phyloP scores from a whole-genome alignment of 2,797 vertebrate genomes.

The Thamnophis elegans region DNA sequence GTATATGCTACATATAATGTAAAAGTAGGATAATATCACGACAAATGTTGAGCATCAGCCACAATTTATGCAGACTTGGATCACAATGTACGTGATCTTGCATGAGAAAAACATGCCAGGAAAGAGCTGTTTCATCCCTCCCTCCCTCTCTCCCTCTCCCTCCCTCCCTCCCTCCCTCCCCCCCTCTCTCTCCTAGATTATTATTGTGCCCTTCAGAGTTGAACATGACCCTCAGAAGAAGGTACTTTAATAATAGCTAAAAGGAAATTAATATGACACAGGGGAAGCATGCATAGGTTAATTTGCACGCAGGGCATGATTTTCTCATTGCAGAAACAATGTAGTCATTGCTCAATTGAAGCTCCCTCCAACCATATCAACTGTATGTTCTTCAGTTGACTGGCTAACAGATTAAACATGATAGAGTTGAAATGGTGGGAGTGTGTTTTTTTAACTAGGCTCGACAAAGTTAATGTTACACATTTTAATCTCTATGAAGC shows the following conservation, averaged over 20 bases:
- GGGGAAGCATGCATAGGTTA: conserved; percentile 13
- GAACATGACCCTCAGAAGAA: not conserved
- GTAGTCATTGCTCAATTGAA: not conserved
- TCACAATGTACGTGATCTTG: not conserved
- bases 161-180: too few relatives aligned
- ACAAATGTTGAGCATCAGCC: not conserved
- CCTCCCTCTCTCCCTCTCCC: not conserved
- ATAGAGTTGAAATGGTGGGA: conserved; percentile 2
- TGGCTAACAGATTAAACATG: conserved; percentile 30
- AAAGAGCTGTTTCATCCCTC: not conserved
- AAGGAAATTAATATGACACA: not conserved
- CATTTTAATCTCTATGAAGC: not conserved
- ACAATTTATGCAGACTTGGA: not conserved
- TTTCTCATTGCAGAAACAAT: not conserved
- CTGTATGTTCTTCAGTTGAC: not conserved
- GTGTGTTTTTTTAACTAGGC: not conserved
- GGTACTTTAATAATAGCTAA: not conserved
- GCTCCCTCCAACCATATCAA: not conserved
- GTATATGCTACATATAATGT: not conserved
- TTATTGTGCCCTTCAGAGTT: not conserved
- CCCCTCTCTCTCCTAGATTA: not conserved
- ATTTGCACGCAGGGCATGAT: conserved; percentile 3
- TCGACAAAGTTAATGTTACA: conserved; percentile 9
- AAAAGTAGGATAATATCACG: not conserved
- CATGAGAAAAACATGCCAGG: not conserved